Evolutionary conservation across 2,113 vertebrate genomes (phyloP).

Genomic region (Etia nguti): DNA sequence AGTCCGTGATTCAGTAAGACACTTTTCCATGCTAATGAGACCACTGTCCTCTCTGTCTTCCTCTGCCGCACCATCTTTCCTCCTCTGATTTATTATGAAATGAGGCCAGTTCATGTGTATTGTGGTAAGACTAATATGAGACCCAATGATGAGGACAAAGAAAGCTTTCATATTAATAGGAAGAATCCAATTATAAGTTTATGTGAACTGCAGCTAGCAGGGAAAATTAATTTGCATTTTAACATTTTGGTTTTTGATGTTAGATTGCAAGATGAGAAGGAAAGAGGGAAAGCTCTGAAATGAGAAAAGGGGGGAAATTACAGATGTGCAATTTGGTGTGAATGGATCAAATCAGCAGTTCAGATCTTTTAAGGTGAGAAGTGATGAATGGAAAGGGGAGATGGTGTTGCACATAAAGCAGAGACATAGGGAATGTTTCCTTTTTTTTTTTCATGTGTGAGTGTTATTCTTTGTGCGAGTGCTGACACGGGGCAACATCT

Average conservation of each 20-base stretch:
- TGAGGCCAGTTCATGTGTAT: conserved; percentile 28
- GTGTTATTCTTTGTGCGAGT: neutral
- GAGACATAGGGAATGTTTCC: neutral
- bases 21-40: conserved; percentile 79
- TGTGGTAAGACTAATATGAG: conserved; percentile 20
- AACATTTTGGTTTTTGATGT: conserved; percentile 67
- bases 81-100: conserved; percentile 4
- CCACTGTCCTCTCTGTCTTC: conserved; percentile 58
- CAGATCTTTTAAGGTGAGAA: conserved; percentile 9
- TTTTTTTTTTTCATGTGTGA: neutral
- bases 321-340: conserved; percentile 25
- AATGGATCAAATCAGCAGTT: conserved; percentile 10
- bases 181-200: conserved; percentile 76
- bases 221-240: conserved; percentile 66
- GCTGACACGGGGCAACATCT: neutral
- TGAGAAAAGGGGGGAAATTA: conserved; percentile 10
- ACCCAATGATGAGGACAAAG: conserved; percentile 58
- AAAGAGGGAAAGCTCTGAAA: conserved; percentile 4
- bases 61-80: neutral
- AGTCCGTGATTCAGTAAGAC: conserved; percentile 83
- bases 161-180: conserved; percentile 62
- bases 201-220: conserved; percentile 45
- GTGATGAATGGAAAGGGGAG: neutral
- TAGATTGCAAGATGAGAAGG: conserved; percentile 53
- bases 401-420: neutral